Evolutionary conservation across 2,888 invertebrate species (phyloP), one percentile per base, ranked within the genome.

Genomic region (Drosophila paramelanica): DNA sequence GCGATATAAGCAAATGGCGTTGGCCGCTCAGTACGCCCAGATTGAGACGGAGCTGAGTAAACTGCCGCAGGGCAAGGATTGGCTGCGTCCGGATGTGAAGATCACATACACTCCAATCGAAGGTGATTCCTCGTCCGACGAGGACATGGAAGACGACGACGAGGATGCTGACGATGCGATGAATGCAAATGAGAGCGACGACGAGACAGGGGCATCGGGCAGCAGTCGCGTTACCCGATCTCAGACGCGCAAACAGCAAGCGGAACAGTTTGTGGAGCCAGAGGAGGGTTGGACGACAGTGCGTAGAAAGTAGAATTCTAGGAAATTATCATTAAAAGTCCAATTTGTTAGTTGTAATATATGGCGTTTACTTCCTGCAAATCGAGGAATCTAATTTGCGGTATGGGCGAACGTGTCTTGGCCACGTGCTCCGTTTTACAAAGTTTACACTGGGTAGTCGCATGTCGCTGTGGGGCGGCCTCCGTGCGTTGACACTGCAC

Each of bases 221-320:
- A 82, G 64, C 23, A 66, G 81, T 0, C 80, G 81, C 3, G 66
- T 82, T 2, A 85, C 84, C 1, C 80, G 88, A 10, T 85, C 89
- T 0, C 85, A 89, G 60, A 67, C 83, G 0, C 85, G 80, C 4
- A 84, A 79, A 25, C 78, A 81, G 33, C 73, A 88, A 43, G 67
- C 83, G 1, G 80, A 81, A 3, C 67, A 76, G 10, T 91, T 91
- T 62, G 89, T 87, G 8, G 91, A 92, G 62, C 93, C 93, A 0
- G 95, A 95, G 77, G 94, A 94, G 0, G 95, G 94, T n/a, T 95
- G 95, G 95, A 95, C 94, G 13, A 93, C 94, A 55, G 95, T 95
- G 0, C 89, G 85, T 93, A 93, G 92, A 93, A 94, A 93, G 53
- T 89, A 81, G 58, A 3, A 6, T 38, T 8, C 31, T 3, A 25